Evolutionary conservation across 1,140 invertebrate genomes (phyloP), one percentile per base, ranked within the genome.

Genomic region (Cydia pomonella): DNA sequence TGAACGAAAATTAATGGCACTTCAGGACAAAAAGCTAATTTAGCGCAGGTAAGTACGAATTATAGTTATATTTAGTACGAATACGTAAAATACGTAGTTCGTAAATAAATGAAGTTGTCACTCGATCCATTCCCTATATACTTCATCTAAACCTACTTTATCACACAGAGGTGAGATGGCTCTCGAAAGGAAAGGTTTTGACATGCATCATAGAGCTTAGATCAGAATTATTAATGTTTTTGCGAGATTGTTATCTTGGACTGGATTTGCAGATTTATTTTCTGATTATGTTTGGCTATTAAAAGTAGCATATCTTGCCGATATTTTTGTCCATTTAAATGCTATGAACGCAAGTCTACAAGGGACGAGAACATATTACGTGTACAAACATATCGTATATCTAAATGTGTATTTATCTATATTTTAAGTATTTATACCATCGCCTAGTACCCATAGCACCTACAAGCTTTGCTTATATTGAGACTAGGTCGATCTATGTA

Each of bases 171-270:
- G 74, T 71, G 1, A 75, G 74, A 25, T 71, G 63, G 74, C 21
- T 75, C 3, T 72, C 74, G 21, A 75, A 64, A 75, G 74, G 74
- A 33, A 73, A 71, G 16, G 74, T 75, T 33, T 38, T 75, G 62
- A 18, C 73, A 50, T 2, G 50, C 12, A 23, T 74, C 4, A 59
- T 59, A 9, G 73, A 74, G 38, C 74, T 75, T 41, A 27, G 13
- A n/a, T 23, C 62, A 33, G 74, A 75, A 75, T 18, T 75, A 16
- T 66, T 66, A 66, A 66, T 66, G n/a, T 66, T 16, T 66, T 66
- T 66, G 21, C 23, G 29, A 41, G 38, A 41, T 41, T n/a, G n/a
- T n/a, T n/a, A n/a, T n/a, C n/a, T n/a, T n/a, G n/a, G n/a, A 41
- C 38, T 41, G 38, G 6, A 41, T 41, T 41, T 41, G 38, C 38